Conservation (phyloP, 2,797 vertebrate genomes). For the Psittacula echo region DNA sequence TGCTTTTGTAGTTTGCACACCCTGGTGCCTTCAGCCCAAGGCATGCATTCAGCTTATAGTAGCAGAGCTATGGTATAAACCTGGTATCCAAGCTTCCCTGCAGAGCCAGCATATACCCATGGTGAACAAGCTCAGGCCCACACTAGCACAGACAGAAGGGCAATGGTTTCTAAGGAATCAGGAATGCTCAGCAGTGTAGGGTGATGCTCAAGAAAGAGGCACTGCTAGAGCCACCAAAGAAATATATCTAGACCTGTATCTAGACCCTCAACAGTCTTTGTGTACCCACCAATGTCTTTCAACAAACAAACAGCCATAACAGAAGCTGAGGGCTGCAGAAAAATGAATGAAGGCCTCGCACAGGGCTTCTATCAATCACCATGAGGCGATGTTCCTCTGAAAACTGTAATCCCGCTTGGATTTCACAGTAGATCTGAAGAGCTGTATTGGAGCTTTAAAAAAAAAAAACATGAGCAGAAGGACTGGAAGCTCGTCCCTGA, state of each 20-base stretch:
- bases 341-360: background rate
- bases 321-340: background rate
- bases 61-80: background rate
- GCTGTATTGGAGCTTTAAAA: background rate
- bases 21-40: background rate
- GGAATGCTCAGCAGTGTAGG: background rate
- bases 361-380: background rate
- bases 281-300: background rate
- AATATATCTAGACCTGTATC: background rate
- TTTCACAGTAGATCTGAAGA: background rate
- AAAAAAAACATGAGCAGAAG: background rate
- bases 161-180: background rate
- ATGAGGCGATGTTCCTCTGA: background rate
- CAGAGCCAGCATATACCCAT: background rate
- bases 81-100: background rate
- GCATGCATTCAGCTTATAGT: background rate
- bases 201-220: background rate
- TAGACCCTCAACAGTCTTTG: background rate
- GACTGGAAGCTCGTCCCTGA: background rate
- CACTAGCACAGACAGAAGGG: accelerated
- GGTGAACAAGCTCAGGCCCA: background rate
- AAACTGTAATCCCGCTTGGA: background rate
- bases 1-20: background rate
- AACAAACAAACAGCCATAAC: background rate
- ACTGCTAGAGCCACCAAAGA: background rate